phyloP scores from a whole-genome alignment of 30 jellyfish, hydroid and myxozoan species.

The Chrysaora quinquecirrha region DNA sequence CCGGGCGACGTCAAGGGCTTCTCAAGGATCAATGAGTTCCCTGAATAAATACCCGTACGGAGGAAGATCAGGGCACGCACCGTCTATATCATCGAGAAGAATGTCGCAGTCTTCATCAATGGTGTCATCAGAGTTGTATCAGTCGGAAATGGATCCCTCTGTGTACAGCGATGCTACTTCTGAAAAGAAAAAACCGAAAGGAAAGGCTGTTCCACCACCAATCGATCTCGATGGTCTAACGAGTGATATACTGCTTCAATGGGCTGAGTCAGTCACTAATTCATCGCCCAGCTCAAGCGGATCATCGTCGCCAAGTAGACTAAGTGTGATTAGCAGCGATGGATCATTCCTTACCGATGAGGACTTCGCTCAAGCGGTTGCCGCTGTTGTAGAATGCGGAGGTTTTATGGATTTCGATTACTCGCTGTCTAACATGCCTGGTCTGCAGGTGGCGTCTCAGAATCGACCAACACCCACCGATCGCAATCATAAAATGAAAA shows the following conservation, averaged over 20 bases:
- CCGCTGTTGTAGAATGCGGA: conserved; percentile 99
- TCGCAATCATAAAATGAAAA: conserved; percentile 58
- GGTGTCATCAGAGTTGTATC: conserved; percentile 98
- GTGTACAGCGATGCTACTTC: conserved; percentile 94
- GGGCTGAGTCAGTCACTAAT: conserved; percentile 99
- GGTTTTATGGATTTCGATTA: conserved; percentile 98
- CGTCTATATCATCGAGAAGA: conserved; percentile 89
- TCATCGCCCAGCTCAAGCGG: conserved; percentile 99
- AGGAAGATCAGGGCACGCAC: conserved; percentile 84
- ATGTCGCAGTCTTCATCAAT: conserved; percentile 97
- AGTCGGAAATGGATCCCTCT: conserved; percentile 99
- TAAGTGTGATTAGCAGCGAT: conserved; percentile 95
- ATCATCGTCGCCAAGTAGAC: conserved; percentile 96
- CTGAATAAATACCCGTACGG: conserved; percentile 85
- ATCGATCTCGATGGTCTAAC: conserved; percentile 95
- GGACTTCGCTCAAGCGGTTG: conserved; percentile 99
- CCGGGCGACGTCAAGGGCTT: conserved; percentile 96
- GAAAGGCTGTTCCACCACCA: conserved; percentile 95
- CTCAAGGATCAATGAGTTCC: conserved; percentile 95
- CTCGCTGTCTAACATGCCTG: conserved; percentile 90
- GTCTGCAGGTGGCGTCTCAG: conserved; percentile 69
- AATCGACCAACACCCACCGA: conserved; percentile 59
- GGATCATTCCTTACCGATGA: conserved; percentile 97
- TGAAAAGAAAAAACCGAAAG: conserved; percentile 77
- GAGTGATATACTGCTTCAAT: conserved; percentile 94